phyloP scores from a whole-genome alignment of 2,113 vertebrate species.

The Smithornis capensis region DNA sequence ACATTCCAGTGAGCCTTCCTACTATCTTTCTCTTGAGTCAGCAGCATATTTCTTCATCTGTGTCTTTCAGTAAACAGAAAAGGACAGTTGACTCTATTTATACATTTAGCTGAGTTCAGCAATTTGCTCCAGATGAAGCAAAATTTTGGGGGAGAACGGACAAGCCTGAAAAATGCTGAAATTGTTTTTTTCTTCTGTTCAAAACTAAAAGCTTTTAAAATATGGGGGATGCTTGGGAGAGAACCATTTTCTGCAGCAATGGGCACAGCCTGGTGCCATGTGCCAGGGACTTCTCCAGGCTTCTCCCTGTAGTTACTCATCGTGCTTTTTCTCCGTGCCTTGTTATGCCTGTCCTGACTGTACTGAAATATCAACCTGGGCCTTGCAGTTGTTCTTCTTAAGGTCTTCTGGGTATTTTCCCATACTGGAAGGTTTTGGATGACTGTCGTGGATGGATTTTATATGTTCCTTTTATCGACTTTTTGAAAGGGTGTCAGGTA shows the following conservation, averaged over 20 bases:
- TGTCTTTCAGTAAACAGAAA: neutral
- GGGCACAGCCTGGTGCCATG: neutral
- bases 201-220: neutral
- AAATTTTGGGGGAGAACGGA: neutral
- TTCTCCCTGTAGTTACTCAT: neutral
- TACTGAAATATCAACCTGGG: neutral
- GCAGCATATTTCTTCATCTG: neutral
- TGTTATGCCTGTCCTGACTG: neutral
- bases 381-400: neutral
- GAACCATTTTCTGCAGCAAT: neutral
- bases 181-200: neutral
- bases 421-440: neutral
- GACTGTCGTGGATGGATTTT: neutral
- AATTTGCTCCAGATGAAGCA: neutral
- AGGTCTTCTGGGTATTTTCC: neutral
- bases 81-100: neutral
- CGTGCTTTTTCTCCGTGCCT: rapidly evolving
- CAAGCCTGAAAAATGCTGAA: neutral
- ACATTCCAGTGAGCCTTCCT: neutral
- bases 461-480: neutral
- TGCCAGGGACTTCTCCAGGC: neutral
- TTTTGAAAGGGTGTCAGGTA: neutral
- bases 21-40: neutral
- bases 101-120: neutral
- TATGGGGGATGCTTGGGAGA: neutral